A percentile compares a stretch with the other conserved stretches of the same genome.
These are phyloP conservation scores for Tadarida brasiliensis DNA, from an alignment of 2,797 vertebrate genomes.

Conservation along the genomic window DNA sequence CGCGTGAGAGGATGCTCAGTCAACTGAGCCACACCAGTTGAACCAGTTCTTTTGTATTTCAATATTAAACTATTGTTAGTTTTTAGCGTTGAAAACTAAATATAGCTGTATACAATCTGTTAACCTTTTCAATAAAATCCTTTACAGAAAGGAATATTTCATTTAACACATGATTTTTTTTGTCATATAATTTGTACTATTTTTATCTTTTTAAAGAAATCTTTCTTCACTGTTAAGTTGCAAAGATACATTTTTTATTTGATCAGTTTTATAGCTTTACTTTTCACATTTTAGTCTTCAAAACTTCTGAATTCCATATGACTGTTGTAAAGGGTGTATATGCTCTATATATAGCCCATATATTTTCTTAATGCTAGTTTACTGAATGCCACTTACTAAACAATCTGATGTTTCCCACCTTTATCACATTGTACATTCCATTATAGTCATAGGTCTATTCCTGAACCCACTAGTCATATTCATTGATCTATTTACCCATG, in stretches of 20 bases:
- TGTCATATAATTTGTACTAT: neutral
- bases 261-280: neutral
- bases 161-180: neutral
- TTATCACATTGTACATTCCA: neutral
- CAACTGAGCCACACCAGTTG: no score
- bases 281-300: neutral
- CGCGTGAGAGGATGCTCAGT: no score
- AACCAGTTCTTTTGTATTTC: neutral
- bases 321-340: neutral
- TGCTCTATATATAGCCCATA: neutral
- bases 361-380: neutral
- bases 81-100: neutral
- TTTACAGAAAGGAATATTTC: neutral
- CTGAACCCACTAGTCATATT: neutral
- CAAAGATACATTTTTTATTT: constrained; percentile 34
- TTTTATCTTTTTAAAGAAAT: neutral
- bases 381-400: neutral
- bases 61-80: neutral
- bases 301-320: neutral
- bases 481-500: neutral
- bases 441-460: neutral
- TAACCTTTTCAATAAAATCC: neutral
- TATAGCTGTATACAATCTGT: neutral
- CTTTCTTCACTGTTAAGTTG: neutral
- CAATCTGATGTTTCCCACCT: neutral